Base-by-base conservation (phyloP, 2,797 vertebrate genomes). In the Phrynocephalus vlangalii region DNA sequence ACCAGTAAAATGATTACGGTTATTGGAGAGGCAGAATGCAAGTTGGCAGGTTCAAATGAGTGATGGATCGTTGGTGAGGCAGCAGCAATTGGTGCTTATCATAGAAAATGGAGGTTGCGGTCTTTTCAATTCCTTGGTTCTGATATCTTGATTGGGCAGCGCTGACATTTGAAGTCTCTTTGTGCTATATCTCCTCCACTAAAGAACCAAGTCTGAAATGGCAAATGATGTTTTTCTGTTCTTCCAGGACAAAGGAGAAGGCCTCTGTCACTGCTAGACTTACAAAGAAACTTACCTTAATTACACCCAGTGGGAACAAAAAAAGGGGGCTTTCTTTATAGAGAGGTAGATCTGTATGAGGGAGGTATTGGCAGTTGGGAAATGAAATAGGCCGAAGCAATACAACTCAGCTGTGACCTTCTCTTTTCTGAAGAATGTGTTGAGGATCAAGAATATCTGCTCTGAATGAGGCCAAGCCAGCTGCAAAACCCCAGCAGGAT, bases 11-110 rank as follows among this genome's bases (percentile, higher is more conserved):
- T 52, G 0, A 84, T 83, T 80, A 5, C 44, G 73, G 87, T 87
- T 83, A 80, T 76, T 83, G 89, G 84, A 90, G 84, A 91, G 91
- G 80, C 87, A 91, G 93, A 94, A 93, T 83, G 79, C n/a, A 50
- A 0, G 72, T 28, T 90, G 93, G 90, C 63, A 91, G 30, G 80
- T 91, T 93, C 91, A 84, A 85, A 85, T 81, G 76, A 87, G 60
- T 91, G 87, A 92, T 91, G 72, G 93, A 86, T 83, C 26, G 60
- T 90, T 87, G 48, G 67, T 44, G 87, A 90, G 66, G 50, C 16
- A n/a, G 28, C 44, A 52, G 28, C 71, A 84, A 87, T 77, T 78
- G 86, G 0, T 2, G 79, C 56, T 83, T 83, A 33, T 75, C 68
- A 86, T 56, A 70, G 80, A 71, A 94, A 92, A 92, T 50, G 15